These are phyloP conservation scores for Apogon hyalosoma DNA, from an alignment of 2,797 vertebrate genomes.

Conservation along the genomic window DNA sequence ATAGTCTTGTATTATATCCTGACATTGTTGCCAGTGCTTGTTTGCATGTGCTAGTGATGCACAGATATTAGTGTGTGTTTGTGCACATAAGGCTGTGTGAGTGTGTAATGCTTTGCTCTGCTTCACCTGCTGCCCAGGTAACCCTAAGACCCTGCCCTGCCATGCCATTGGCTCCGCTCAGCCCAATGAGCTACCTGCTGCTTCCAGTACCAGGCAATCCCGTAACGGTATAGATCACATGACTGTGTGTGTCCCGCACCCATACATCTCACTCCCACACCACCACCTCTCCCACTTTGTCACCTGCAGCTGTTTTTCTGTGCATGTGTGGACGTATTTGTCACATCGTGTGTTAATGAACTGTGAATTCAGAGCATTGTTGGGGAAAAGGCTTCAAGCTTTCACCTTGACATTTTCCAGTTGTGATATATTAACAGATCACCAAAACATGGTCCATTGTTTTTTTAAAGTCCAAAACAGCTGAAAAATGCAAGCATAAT, in stretches of 20 bases:
- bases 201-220: conserved; percentile 82
- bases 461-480: no score
- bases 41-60: conserved; percentile 9
- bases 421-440: no score
- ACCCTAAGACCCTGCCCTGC: conserved; percentile 92
- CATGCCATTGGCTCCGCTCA: conserved; percentile 87
- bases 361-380: conserved; percentile 5
- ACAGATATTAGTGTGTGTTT: conserved; percentile 14
- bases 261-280: neutral
- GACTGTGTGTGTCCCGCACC: conserved; percentile 60
- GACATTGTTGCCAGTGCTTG: neutral
- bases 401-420: no score
- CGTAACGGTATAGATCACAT: conserved; percentile 89
- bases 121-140: conserved; percentile 93
- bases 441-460: no score
- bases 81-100: conserved; percentile 10
- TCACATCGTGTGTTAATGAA: conserved; percentile 14
- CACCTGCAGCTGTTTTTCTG: conserved; percentile 29
- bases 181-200: conserved; percentile 87
- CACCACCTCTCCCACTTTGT: neutral
- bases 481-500: no score
- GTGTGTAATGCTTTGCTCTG: conserved; percentile 87
- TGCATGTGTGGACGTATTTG: conserved; percentile 35
- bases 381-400: neutral
- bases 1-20: neutral